Base-by-base conservation (phyloP, 2,113 vertebrate genomes). In the Oriolus oriolus region DNA sequence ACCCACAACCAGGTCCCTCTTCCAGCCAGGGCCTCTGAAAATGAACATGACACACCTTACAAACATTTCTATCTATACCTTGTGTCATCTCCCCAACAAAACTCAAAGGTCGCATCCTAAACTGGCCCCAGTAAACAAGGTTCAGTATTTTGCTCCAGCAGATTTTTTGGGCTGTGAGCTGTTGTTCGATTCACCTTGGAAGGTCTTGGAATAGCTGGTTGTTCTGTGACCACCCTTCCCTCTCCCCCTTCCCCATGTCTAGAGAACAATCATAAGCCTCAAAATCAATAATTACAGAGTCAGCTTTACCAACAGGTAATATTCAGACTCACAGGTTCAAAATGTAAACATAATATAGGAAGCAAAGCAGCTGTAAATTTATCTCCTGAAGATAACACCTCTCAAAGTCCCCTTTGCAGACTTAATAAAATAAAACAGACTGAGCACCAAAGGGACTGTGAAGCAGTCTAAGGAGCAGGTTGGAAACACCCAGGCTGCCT, bases 231-330 rank as follows among this genome's bases (percentile, higher is more conserved):
- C 77, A 65, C 9, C 52, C 44, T 87, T 92, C 35, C 10, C 21
- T 82, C 81, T 92, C 59, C 11, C 47, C 22, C 68, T 78, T 81
- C 56, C 45, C 22, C 69, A 89, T 65, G 49, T 50, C 91, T 79
- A 39, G 13, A 0, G 26, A 94, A 30, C 12, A 76, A 76, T 73
- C 69, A 27, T 91, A 96, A 97, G 84, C 88, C 65, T 87, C 80
- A 92, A 44, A 95, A 94, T 88, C 95, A 94, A 95, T 92, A 92
- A 92, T 95, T 92, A 94, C 86, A 93, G 88, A 84, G 49, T 44
- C 35, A 73, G 65, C 74, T 95, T 95, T 91, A 79, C 96, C 57
- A 85, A 59, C 86, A 95, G 90, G 89, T 83, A 90, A 87, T 59
- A 77, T 89, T 79, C 84, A 79, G 73, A 24, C 74, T 56, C 69